Evolutionary conservation across 2,113 vertebrate species (phyloP).

Genomic region (Rynchops niger): DNA sequence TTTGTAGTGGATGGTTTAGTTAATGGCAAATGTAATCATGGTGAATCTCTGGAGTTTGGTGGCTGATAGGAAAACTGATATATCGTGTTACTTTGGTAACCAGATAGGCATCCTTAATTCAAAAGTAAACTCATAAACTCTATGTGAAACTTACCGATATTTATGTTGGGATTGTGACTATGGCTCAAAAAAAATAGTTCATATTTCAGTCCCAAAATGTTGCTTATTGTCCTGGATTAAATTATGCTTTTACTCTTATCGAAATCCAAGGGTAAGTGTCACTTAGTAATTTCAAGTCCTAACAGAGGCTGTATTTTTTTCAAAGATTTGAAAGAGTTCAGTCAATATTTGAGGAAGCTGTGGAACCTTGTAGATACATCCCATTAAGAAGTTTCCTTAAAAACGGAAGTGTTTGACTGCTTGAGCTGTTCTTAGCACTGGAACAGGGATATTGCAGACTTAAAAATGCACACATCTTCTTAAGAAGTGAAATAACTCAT

Average conservation of each 20-base stretch:
- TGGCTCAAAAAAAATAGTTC: background rate
- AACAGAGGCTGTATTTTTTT: background rate
- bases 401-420: background rate
- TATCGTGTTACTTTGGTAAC: background rate
- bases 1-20: background rate
- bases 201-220: background rate
- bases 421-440: background rate
- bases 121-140: background rate
- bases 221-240: background rate
- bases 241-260: background rate
- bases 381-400: background rate
- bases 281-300: background rate
- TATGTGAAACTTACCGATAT: background rate
- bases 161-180: background rate
- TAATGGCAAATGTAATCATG: background rate
- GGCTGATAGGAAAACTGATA: background rate
- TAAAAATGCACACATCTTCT: background rate
- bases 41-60: background rate
- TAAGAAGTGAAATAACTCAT: background rate
- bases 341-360: rapidly evolving
- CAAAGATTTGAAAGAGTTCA: background rate
- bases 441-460: background rate
- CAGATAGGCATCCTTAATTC: background rate
- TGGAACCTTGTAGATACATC: background rate
- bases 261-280: background rate